These are phyloP conservation scores for Congeria kusceri DNA, from an alignment of 2,888 invertebrate species.

Conservation along the genomic window DNA sequence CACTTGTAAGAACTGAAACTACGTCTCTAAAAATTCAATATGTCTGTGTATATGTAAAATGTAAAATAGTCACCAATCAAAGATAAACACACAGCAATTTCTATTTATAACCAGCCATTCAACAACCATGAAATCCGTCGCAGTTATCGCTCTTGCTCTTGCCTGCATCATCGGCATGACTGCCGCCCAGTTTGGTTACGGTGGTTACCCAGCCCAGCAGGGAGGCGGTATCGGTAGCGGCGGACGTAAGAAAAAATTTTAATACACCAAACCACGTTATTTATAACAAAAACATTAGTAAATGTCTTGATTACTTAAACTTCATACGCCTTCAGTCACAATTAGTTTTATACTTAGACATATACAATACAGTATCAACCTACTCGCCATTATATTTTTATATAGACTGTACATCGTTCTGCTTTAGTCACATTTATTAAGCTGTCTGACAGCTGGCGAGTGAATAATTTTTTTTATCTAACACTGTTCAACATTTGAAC, in stretches of 20 bases:
- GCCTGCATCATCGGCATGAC: constrained; percentile 38
- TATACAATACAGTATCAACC: too few relatives aligned
- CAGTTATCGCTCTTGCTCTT: constrained; percentile 28
- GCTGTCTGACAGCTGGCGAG: neutral
- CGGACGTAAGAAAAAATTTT: constrained; percentile 9
- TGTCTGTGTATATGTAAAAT: too few relatives aligned
- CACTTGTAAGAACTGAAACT: too few relatives aligned
- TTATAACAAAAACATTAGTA: too few relatives aligned
- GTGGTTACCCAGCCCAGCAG: too few relatives aligned
- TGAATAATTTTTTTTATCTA: neutral
- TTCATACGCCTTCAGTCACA: neutral
- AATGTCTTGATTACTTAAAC: neutral
- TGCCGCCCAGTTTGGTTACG: constrained; percentile 15
- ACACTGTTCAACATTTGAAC: neutral
- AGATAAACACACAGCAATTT: neutral
- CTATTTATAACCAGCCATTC: constrained; percentile 1
- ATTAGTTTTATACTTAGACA: neutral
- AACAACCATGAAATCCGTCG: constrained; percentile 39
- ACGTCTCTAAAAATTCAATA: too few relatives aligned
- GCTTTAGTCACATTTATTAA: neutral
- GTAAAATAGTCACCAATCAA: too few relatives aligned
- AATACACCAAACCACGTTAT: neutral
- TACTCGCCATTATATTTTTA: too few relatives aligned
- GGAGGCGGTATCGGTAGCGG: constrained; percentile 18
- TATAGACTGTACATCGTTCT: too few relatives aligned